Evolutionary conservation across 2,113 vertebrate species (phyloP).

Genomic region (Zosterops pallidus): DNA sequence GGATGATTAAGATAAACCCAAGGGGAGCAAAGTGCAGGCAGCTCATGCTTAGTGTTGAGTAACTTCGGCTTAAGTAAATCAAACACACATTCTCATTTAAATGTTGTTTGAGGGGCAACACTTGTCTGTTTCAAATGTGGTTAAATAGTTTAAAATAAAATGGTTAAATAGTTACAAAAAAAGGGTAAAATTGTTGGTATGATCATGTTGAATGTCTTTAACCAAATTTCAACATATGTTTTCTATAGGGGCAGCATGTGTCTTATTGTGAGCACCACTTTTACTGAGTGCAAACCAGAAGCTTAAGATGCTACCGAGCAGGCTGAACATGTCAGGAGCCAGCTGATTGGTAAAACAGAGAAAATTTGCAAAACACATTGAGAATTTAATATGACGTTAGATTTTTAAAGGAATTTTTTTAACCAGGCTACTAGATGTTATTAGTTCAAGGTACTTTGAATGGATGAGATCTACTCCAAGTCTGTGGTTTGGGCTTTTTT

Average conservation of each 20-base stretch:
- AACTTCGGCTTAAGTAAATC: conserved; percentile 32
- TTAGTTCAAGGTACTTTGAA: background rate
- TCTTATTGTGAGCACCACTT: background rate
- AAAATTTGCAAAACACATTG: background rate
- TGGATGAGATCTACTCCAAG: background rate
- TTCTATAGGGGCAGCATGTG: background rate
- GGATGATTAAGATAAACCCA: conserved; percentile 3
- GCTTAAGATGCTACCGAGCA: background rate
- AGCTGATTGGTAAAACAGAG: background rate
- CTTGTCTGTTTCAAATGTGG: background rate
- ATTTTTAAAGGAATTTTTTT: background rate
- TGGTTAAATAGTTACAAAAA: background rate
- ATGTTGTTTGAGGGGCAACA: background rate
- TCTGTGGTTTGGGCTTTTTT: conserved; percentile 20
- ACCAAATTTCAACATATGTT: background rate
- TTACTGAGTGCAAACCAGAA: background rate
- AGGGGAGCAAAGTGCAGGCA: background rate
- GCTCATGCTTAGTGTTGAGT: background rate
- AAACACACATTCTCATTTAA: conserved; percentile 10
- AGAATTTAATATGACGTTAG: background rate
- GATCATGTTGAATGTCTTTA: background rate
- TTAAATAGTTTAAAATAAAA: background rate
- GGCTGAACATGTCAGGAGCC: background rate
- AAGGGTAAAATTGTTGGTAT: background rate
- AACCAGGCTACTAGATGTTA: background rate